phyloP scores from a whole-genome alignment of 2,113 vertebrate genomes.

The Climacteris rufus region DNA sequence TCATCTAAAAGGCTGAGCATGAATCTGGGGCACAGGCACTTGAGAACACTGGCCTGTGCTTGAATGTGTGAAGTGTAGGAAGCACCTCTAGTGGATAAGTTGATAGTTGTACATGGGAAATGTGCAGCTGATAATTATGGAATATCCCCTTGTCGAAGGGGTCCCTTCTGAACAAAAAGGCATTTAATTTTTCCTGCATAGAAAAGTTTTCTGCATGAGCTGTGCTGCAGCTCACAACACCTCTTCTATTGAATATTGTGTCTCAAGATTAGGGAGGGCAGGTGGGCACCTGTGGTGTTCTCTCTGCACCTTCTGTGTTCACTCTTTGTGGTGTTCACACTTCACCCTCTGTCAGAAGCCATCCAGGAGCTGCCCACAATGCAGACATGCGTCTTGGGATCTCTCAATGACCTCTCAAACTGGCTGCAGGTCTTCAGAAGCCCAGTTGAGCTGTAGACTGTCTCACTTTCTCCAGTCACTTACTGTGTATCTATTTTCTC shows the following conservation, averaged over 20 bases:
- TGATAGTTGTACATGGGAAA: background rate
- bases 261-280: background rate
- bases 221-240: background rate
- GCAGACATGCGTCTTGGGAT: fast-evolving
- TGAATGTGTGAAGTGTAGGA: background rate
- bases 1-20: background rate
- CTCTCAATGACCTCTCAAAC: background rate
- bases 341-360: background rate
- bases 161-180: background rate
- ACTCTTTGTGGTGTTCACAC: background rate
- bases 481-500: background rate
- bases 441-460: background rate
- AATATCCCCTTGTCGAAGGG: background rate
- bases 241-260: background rate
- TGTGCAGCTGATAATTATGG: background rate
- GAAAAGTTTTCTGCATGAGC: background rate
- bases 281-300: background rate
- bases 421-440: background rate
- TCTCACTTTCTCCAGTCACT: background rate
- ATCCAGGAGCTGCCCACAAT: background rate
- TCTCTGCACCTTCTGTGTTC: background rate
- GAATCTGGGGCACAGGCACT: background rate
- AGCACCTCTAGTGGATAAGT: background rate
- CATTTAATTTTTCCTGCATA: background rate
- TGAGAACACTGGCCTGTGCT: background rate